phyloP scores from a whole-genome alignment of 2,888 invertebrate species.

The Elysia crispata region DNA sequence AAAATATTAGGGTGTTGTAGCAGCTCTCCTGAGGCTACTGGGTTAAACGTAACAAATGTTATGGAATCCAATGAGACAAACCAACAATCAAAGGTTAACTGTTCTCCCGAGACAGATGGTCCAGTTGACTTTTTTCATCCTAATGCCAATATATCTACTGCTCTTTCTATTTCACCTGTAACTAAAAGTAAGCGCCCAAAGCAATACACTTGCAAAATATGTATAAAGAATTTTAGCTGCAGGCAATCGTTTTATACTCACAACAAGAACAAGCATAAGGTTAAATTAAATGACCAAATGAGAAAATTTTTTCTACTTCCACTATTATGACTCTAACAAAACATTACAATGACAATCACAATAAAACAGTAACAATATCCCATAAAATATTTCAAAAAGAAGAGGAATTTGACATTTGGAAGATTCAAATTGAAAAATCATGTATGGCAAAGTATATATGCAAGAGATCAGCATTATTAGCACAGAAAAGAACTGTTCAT shows the following conservation, averaged over 20 bases:
- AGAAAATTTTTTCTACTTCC: background rate
- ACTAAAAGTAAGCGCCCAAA: too few species aligned
- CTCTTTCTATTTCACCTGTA: too few species aligned
- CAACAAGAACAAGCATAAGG: background rate
- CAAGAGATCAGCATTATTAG: background rate
- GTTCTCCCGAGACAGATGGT: too few species aligned
- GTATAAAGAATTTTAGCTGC: background rate
- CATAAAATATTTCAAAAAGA: background rate
- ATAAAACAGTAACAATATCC: background rate
- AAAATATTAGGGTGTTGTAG: too few species aligned
- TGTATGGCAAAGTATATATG: background rate
- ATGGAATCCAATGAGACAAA: too few species aligned
- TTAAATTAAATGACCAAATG: background rate
- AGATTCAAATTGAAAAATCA: background rate
- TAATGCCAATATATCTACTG: too few species aligned
- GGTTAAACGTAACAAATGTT: too few species aligned
- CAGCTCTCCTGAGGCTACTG: too few species aligned
- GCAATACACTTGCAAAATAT: background rate
- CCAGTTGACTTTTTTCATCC: too few species aligned
- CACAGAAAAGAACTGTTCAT: background rate
- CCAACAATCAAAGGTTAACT: too few species aligned
- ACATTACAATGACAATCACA: background rate
- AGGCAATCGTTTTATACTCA: background rate
- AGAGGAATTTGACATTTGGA: background rate
- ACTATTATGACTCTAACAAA: background rate